Evolutionary conservation across 2,888 invertebrate genomes (phyloP), one percentile per base, ranked within the genome.

Genomic region (Napeogenes inachia): DNA sequence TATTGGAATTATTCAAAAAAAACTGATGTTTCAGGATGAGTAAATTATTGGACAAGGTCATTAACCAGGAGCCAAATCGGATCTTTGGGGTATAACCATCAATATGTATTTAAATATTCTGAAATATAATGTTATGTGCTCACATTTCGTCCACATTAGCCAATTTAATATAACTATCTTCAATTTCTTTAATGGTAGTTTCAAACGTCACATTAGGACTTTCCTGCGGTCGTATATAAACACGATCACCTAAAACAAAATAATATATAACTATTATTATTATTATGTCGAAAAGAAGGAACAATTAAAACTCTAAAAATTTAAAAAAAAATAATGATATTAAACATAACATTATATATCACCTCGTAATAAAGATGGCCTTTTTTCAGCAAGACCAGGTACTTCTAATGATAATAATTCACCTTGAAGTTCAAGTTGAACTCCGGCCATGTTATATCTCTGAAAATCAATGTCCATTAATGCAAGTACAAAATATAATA

Each of bases 301-400:
- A 21, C 21, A 21, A 21, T 21, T 21, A 21, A 21, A 21, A 21
- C 21, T 21, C 21, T 21, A 21, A 21, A 21, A 1, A 21, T 1
- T 21, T 21, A 21, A 21, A 21, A 21, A 21, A 42, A 42, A 13
- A 21, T n/a, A 35, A 57, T 2, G 13, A 45, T 13, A 30, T 30
- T 21, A 38, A 13, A 42, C 10, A 21, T 5, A 50, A 13, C 35
- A 35, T 32, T 32, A 32, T 21, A 21, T 70, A 70, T 73, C 72
- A 84, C 86, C 83, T 55, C 91, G 80, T 59, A 94, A 74, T 3
- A 95, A 78, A 0, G 94, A 94, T 0, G 94, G 94, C 3, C 94
- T 83, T 65, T 93, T 94, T 70, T 95, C 94, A 4, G 93, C 92
- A 61, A 94, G 80, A 0, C 94, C 94, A 5, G 93, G 93, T 0